Base-by-base conservation (phyloP, 1,140 invertebrate genomes). In the Plectrocnemia conspersa region DNA sequence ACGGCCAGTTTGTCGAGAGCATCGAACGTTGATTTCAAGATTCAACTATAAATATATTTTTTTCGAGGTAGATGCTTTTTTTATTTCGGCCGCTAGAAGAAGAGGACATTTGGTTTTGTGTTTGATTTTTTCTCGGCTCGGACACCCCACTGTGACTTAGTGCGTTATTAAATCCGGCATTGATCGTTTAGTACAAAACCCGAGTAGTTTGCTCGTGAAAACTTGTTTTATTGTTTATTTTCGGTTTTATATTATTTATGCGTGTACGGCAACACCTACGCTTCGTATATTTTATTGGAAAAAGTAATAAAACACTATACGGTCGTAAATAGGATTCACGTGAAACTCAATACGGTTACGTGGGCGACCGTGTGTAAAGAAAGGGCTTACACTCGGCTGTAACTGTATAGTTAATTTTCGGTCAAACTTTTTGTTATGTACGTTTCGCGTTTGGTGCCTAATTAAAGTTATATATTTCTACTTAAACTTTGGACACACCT, bases 191-290 rank as follows among this genome's bases (percentile, higher is more conserved):
- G 42, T 33, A 33, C 23, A 25, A 27, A 19, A 38, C 33, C 33
- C 18, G 45, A 47, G 48, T 46, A 48, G 42, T 55, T 46, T 55
- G 38, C 44, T 40, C 32, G 25, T 36, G 45, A 36, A 40, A 44
- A 54, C 44, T 47, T 18, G 54, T 50, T 42, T 48, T 18, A 44
- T 57, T 53, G 47, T 59, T 54, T 52, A 36, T 59, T 49, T 56
- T 55, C 32, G 23, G 15, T 29, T 13, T 54, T 25, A 29, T 50
- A 54, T 59, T 55, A 50, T 54, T 59, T 50, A 54, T 59, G 53
- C 36, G 38, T 29, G 38, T 23, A 54, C 40, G 47, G 36, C 52
- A 52, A 40, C 52, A 55, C 53, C 48, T 56, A 59, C 47, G 45
- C 48, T 52, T 33, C 41, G 29, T 16, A 11, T 13, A 18, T 21